Evolutionary conservation across 2,888 invertebrate genomes (phyloP), one percentile per base, ranked within the genome.

Genomic region (Metalampra italica): DNA sequence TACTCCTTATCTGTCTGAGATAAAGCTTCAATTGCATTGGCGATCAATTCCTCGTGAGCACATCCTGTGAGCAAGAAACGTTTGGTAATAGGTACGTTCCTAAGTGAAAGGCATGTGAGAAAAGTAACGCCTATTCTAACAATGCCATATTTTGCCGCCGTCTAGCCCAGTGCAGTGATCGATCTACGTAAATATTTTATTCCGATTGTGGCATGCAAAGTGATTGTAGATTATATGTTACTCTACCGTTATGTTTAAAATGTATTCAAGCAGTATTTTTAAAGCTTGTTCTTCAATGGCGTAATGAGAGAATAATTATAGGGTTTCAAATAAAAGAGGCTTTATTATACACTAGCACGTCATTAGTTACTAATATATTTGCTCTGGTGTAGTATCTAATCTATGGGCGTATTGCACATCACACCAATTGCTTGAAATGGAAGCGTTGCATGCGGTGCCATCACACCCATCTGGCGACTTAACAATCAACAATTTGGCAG

Each of bases 41-140:
- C 8, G 9, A 32, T 43, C 5, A 32, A 29, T 3, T n/a, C 5
- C 3, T 14, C 8, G 9, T 39, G 1, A 14, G 39, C 36, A 29
- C 14, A 36, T 7, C n/a, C 13, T 15, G 7, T 15, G 3, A 29
- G 4, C 11, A 13, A 29, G 29, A 29, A 64, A 64, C 70, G 78
- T 84, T 83, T 81, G 79, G 82, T 82, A 82, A 83, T 84, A 79
- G 11, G 41, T 79, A 22, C 22, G 22, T 22, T 22, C 22, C 22
- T 22, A 77, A 87, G 87, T 87, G 87, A 87, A 87, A 87, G 87
- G 87, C 76, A 82, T 82, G 87, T 87, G 87, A 86, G 87, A 87
- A 87, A 85, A 81, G 77, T 75, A 75, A 81, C 82, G 82, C 82
- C 77, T 80, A 75, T 76, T 80, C 64, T 77, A 81, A 88, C 87